These are phyloP conservation scores for Patella pellucida DNA, from an alignment of 2,888 invertebrate genomes.

Conservation along the genomic window DNA sequence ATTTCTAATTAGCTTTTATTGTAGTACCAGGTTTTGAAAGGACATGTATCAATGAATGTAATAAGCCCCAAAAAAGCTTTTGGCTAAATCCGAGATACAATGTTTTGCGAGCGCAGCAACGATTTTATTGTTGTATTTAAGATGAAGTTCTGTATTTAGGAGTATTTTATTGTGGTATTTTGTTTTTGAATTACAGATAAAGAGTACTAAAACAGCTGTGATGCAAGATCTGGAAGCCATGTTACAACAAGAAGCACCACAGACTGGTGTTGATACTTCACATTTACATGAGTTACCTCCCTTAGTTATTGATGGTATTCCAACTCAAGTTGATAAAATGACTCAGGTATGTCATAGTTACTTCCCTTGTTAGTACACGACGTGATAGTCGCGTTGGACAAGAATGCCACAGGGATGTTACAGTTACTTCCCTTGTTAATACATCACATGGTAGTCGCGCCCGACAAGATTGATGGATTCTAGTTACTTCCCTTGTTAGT, in stretches of 20 bases:
- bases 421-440: background rate
- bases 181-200: too few relatives aligned
- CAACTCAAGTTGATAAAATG: slow-evolving; percentile 99
- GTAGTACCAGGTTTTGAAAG: too few relatives aligned
- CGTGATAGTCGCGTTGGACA: background rate
- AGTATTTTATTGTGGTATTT: slow-evolving; percentile 9
- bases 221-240: slow-evolving; percentile 96
- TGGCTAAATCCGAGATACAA: too few relatives aligned
- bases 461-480: too few relatives aligned
- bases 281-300: slow-evolving; percentile 95
- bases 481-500: too few relatives aligned
- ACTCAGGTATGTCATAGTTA: slow-evolving; percentile 77
- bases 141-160: too few relatives aligned
- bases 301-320: slow-evolving; percentile 96
- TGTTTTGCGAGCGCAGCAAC: too few relatives aligned
- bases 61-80: too few relatives aligned
- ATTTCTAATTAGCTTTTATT: too few relatives aligned
- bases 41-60: too few relatives aligned
- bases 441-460: background rate
- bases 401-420: background rate
- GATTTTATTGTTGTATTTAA: too few relatives aligned
- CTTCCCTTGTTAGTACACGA: background rate
- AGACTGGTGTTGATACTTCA: slow-evolving; percentile 88
- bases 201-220: slow-evolving; percentile 89
- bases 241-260: slow-evolving; percentile 91